Base-by-base conservation (phyloP, 35 echinoderm and acorn worm genomes). In the Patiria miniata region DNA sequence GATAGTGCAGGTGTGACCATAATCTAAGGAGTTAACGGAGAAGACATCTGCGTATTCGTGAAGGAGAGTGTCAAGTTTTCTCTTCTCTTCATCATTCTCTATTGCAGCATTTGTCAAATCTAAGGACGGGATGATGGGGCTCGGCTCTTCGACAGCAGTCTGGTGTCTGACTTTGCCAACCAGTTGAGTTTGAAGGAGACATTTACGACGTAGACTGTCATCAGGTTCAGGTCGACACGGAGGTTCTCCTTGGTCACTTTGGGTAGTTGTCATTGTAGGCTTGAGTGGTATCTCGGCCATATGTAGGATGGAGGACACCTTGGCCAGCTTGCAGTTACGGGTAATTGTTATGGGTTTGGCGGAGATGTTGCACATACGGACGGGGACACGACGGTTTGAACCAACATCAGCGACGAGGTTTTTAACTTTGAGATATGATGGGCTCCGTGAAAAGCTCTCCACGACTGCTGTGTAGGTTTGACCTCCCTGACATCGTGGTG, bases 1-100 rank as follows among this genome's bases (percentile, higher is more conserved):
- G 9, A 89, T 55, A 19, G 53, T 56, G 40, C 19, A 84, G 7
- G 79, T 58, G 23, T 39, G 54, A 30, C 79, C 58, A 42, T 60
- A 59, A 39, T 83, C 88, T 22, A 53, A 26, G 8, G 15, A 68
- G 36, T 61, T 37, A 37, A 7, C 32, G 55, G 83, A 86, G 39
- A 80, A 80, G 19, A 80, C 78, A 40, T 37, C 32, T 14, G 29
- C 47, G 36, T 42, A 19, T 39, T 40, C 17, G n/a, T 80, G 56
- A 60, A 21, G 16, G 56, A 60, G 56, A 12, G 18, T 60, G 9
- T 18, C 12, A 18, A 60, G 56, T 12, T 60, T 60, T 18, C 28
- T 60, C 28, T 18, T 26, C 28, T 60, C 2, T 60, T 60, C 56
- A 5, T 60, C 56, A 26, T 1, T 60, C 56, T 60, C 15, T 2